phyloP scores from a whole-genome alignment of 2,113 vertebrate species.

The Podarcis raffonei region DNA sequence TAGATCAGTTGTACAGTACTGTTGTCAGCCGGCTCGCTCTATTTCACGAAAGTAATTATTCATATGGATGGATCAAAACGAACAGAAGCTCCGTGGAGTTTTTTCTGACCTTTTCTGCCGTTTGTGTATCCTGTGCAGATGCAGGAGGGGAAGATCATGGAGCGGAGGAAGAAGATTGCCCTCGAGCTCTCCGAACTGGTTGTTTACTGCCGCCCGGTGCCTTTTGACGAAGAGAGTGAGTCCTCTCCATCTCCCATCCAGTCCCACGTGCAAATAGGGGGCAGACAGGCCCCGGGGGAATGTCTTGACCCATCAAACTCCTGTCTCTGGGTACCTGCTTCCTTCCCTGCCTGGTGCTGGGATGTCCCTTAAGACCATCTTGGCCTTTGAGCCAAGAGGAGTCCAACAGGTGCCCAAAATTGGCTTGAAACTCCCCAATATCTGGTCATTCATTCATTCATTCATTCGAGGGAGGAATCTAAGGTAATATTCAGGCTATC shows the following conservation, averaged over 20 bases:
- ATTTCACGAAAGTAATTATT: too few species aligned
- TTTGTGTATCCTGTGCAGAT: conserved; percentile 74
- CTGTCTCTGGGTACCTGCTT: not conserved
- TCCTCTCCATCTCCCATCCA: not conserved
- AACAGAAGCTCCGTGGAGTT: not conserved
- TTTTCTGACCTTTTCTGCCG: not conserved
- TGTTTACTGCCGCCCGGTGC: conserved; percentile 95
- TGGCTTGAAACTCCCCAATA: not conserved
- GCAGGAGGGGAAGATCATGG: conserved; percentile 98
- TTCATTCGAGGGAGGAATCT: not conserved
- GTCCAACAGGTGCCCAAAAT: too few species aligned
- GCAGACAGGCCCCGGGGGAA: not conserved
- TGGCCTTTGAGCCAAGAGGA: not conserved
- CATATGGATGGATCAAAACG: too few species aligned
- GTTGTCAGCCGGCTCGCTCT: too few species aligned
- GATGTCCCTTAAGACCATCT: too few species aligned
- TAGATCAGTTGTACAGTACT: too few species aligned
- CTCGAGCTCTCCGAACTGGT: conserved; percentile 96
- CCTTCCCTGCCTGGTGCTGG: too few species aligned
- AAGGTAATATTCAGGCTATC: not conserved
- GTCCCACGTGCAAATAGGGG: not conserved
- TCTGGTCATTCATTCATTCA: not conserved
- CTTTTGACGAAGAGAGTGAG: conserved; percentile 97
- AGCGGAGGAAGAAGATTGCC: conserved; percentile 96
- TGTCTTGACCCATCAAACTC: not conserved